Conservation (phyloP, 2,888 invertebrate genomes). For the Trichacis sp. region DNA sequence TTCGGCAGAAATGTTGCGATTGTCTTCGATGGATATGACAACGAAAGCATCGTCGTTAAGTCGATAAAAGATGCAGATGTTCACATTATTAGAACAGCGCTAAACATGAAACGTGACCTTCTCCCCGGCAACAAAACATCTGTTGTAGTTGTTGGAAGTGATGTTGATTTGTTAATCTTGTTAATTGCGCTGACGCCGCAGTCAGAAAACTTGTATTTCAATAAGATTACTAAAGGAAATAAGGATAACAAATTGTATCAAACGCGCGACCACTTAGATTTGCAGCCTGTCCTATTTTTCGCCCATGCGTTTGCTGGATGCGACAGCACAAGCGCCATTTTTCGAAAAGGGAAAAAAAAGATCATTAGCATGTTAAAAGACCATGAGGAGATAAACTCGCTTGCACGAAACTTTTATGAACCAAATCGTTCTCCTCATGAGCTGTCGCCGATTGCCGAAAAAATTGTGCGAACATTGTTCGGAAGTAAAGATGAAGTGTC, state of each 20-base stretch:
- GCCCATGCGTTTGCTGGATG: constrained; percentile 15
- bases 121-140: no score
- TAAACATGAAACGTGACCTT: no score
- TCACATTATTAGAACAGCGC: no score
- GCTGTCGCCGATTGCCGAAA: background rate
- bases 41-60: no score
- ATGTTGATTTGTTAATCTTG: constrained; percentile 25
- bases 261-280: background rate
- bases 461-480: background rate
- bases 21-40: no score
- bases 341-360: constrained; percentile 8
- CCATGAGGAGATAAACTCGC: constrained; percentile 1
- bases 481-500: background rate
- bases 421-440: background rate
- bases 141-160: constrained; percentile 28
- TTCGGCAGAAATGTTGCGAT: no score
- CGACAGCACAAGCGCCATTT: constrained; percentile 12
- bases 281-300: background rate
- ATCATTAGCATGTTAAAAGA: background rate
- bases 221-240: background rate
- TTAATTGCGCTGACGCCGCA: background rate
- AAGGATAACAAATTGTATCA: background rate
- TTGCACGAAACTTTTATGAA: background rate
- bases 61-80: no score
- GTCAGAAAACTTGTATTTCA: background rate